phyloP scores from a whole-genome alignment of 1,140 invertebrate genomes.

The Holotrichia oblita region DNA sequence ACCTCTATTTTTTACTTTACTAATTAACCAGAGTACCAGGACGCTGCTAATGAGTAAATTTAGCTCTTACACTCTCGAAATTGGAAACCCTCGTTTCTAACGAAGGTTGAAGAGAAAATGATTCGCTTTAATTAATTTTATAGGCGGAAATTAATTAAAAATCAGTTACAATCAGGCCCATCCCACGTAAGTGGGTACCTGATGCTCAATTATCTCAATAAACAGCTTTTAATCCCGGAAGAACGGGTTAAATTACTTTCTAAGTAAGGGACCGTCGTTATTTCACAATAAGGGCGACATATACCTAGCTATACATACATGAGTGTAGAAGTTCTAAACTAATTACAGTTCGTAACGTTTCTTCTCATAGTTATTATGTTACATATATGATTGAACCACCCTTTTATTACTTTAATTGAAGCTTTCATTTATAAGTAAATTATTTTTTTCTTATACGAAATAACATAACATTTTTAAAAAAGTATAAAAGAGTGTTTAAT shows the following conservation, averaged over 20 bases:
- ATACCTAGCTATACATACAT: not conserved
- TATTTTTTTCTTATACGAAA: no score
- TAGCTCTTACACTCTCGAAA: not conserved
- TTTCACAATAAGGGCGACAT: not conserved
- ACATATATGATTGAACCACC: no score
- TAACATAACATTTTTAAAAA: no score
- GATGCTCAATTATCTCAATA: constrained; percentile 8
- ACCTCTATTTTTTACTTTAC: no score
- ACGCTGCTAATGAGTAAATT: not conserved
- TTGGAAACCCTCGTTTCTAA: not conserved
- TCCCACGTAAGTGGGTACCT: not conserved
- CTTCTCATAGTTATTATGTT: no score
- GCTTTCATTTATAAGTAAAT: no score
- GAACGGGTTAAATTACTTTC: constrained; percentile 2
- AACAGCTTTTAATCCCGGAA: constrained; percentile 5
- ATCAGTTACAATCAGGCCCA: constrained; percentile 1
- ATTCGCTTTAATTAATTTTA: constrained; percentile 14
- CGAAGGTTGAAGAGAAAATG: not conserved
- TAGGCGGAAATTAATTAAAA: constrained; percentile 4
- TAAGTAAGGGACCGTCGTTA: not conserved
- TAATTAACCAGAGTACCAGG: no score
- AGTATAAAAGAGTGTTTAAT: no score
- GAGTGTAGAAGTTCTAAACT: not conserved
- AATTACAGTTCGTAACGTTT: not conserved
- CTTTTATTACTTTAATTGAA: no score